Evolutionary conservation across 2,113 vertebrate genomes (phyloP).

Genomic region (Boleophthalmus pectinirostris): DNA sequence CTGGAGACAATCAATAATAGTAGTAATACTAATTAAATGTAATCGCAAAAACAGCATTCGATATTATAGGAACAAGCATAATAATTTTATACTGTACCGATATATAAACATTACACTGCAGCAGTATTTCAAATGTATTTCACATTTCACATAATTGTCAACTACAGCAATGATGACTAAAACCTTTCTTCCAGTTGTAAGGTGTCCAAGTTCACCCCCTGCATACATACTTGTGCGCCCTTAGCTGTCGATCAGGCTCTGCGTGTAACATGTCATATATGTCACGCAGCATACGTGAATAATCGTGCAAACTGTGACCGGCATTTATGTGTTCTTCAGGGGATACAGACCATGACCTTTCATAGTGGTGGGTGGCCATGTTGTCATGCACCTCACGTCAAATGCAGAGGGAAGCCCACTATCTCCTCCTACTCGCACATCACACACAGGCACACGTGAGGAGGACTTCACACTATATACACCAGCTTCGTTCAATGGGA

Average conservation of each 20-base stretch:
- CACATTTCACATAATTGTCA: neutral
- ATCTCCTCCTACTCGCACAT: constrained; percentile 19
- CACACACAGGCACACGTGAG: constrained; percentile 3
- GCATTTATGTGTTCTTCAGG: constrained; percentile 38
- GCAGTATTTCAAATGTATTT: neutral
- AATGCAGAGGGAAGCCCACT: constrained; percentile 38
- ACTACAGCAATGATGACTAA: neutral
- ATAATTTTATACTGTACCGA: no score
- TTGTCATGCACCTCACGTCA: constrained; percentile 47
- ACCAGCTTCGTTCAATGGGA: constrained; percentile 4
- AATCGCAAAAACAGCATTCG: no score
- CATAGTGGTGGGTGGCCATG: constrained; percentile 26
- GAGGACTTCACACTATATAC: constrained; percentile 1
- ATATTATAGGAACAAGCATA: no score
- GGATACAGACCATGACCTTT: constrained; percentile 54
- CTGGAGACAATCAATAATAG: no score
- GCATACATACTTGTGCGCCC: neutral
- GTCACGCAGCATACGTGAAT: constrained; percentile 28
- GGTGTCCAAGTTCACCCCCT: neutral
- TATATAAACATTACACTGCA: no score
- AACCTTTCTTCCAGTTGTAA: neutral
- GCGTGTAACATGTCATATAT: constrained; percentile 43
- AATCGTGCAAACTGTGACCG: constrained; percentile 45
- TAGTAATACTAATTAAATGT: no score
- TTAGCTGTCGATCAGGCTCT: constrained; percentile 19